These are phyloP conservation scores for Pterostichus madidus DNA, from an alignment of 2,888 invertebrate species.

Conservation along the genomic window DNA sequence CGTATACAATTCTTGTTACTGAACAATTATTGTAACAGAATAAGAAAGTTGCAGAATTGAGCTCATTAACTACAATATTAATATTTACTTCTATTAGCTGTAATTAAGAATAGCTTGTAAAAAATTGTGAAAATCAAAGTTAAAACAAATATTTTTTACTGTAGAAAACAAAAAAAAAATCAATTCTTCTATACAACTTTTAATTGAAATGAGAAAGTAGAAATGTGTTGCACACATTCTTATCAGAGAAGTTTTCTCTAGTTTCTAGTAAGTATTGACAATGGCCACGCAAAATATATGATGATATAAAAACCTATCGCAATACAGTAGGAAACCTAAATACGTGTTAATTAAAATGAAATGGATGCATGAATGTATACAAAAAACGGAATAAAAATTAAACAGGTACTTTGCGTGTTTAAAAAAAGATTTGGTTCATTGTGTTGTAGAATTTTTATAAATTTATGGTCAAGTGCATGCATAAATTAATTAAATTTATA, in stretches of 20 bases:
- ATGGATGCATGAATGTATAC: background rate
- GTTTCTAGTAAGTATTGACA: conserved; percentile 39
- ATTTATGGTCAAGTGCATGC: background rate
- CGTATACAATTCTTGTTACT: too few relatives aligned
- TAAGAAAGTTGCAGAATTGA: too few relatives aligned
- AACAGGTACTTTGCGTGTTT: too few relatives aligned
- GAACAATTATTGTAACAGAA: too few relatives aligned
- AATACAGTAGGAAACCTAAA: background rate
- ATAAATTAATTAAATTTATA: conserved; percentile 5
- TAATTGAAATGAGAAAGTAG: conserved; percentile 63
- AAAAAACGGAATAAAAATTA: background rate
- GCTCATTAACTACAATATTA: too few relatives aligned
- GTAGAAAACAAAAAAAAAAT: background rate
- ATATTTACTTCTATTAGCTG: background rate
- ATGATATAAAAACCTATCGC: conserved; percentile 8
- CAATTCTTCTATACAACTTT: conserved; percentile 49
- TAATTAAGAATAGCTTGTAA: background rate
- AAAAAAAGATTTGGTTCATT: too few relatives aligned
- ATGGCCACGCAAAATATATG: conserved; percentile 34
- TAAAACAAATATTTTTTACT: too few relatives aligned
- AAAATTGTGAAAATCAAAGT: background rate
- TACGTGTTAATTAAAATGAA: conserved; percentile 33
- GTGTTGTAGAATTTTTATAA: too few relatives aligned
- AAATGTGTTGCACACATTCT: conserved; percentile 49
- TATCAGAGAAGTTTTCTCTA: conserved; percentile 50